Percentiles rank a stretch among this genome's conserved stretches.
These are phyloP conservation scores for Sepioteuthis lessoniana DNA, from an alignment of 2,888 invertebrate genomes.

Conservation along the genomic window DNA sequence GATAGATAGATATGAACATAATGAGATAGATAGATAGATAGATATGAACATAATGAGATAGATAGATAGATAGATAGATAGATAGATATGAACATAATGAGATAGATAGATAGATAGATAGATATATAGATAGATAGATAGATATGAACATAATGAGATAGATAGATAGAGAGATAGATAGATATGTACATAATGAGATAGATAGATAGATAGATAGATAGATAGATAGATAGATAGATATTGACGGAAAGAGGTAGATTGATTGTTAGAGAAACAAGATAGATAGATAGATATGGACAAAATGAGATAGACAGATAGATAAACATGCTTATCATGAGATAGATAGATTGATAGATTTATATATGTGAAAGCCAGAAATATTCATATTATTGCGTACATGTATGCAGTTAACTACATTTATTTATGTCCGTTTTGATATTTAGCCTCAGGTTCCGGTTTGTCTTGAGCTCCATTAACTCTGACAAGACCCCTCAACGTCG, in stretches of 20 bases:
- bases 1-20: too few relatives aligned
- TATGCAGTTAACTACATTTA: neutral
- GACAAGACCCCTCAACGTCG: too few relatives aligned
- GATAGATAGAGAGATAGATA: neutral
- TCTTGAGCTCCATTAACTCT: too few relatives aligned
- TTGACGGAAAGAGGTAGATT: neutral
- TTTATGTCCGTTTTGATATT: neutral
- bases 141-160: neutral
- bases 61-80: too few relatives aligned
- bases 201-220: conserved; percentile 34
- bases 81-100: too few relatives aligned
- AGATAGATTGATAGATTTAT: neutral
- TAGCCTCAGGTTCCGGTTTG: too few relatives aligned
- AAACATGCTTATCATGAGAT: neutral
- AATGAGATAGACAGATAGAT: neutral
- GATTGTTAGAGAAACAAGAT: neutral
- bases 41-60: too few relatives aligned
- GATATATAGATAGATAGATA: neutral
- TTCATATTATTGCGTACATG: neutral
- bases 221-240: neutral
- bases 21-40: too few relatives aligned
- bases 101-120: too few relatives aligned
- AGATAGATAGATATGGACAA: neutral
- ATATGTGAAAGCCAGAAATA: neutral
- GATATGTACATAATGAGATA: neutral